Percentiles rank a stretch among this genome's conserved stretches.
Conservation (phyloP, 2,888 invertebrate species). For the Baronia brevicornis region DNA sequence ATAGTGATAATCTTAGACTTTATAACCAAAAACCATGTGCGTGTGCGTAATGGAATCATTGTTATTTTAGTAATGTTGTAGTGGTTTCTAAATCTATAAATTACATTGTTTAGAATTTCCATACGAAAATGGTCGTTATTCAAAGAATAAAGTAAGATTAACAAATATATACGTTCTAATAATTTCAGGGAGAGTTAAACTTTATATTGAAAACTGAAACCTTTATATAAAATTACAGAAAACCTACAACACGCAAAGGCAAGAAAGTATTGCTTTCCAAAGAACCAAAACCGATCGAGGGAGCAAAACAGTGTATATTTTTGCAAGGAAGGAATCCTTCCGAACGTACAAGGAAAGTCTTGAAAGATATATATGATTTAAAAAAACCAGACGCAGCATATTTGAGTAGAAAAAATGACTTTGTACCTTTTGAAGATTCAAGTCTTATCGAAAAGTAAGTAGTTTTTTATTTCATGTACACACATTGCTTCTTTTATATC, state of each 20-base stretch:
- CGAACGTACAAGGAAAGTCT: conserved; percentile 79
- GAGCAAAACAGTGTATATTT: conserved; percentile 88
- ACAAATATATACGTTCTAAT: neutral
- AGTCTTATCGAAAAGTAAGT: conserved; percentile 85
- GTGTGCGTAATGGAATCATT: no score
- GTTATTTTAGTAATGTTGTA: no score
- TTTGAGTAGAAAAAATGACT: conserved; percentile 87
- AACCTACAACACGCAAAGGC: conserved; percentile 91
- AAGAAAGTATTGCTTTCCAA: conserved; percentile 87
- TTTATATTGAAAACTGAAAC: conserved; percentile 10
- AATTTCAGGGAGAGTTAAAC: no score
- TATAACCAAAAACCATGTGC: no score
- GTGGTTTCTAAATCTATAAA: no score
- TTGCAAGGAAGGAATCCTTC: conserved; percentile 89
- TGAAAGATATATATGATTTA: conserved; percentile 91
- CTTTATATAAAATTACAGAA: conserved; percentile 72
- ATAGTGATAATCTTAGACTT: no score
- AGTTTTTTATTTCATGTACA: neutral
- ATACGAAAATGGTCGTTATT: conserved; percentile 22
- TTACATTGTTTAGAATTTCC: no score
- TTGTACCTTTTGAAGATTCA: conserved; percentile 94
- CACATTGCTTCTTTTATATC: neutral
- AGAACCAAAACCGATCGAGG: conserved; percentile 93
- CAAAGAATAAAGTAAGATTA: conserved; percentile 24
- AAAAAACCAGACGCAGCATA: conserved; percentile 90